A percentile compares a stretch with the other conserved stretches of the same genome.
phyloP scores from a whole-genome alignment of 1,140 invertebrate genomes.

The Agrypnia vestita region DNA sequence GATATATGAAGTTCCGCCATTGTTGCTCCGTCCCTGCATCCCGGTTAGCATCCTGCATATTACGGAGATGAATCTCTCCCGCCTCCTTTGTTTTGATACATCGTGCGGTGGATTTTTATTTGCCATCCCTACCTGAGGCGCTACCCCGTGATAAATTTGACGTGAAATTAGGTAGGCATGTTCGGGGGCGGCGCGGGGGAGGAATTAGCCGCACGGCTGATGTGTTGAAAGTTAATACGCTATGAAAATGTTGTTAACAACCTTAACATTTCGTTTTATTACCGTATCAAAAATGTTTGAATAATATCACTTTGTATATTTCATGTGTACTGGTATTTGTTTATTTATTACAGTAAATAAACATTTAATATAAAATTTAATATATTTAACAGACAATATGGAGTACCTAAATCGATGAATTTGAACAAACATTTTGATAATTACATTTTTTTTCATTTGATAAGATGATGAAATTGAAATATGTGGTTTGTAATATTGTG shows the following conservation, averaged over 20 bases:
- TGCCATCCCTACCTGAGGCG: slow-evolving; percentile 19
- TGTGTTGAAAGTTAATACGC: slow-evolving; percentile 30
- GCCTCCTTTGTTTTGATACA: slow-evolving; percentile 40
- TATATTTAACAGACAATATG: too few species aligned
- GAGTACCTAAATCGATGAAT: too few species aligned
- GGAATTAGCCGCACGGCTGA: slow-evolving; percentile 24
- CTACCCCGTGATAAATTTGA: slow-evolving; percentile 26
- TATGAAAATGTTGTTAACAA: slow-evolving; percentile 28
- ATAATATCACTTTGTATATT: too few species aligned
- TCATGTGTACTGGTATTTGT: too few species aligned
- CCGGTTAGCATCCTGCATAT: slow-evolving; percentile 40
- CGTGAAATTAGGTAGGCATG: slow-evolving; percentile 27
- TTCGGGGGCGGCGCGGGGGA: slow-evolving; percentile 7
- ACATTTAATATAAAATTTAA: too few species aligned
- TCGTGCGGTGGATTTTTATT: slow-evolving; percentile 37
- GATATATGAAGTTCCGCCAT: too few species aligned
- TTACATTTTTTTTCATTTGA: too few species aligned
- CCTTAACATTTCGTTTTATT: slow-evolving; percentile 5
- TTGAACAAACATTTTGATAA: too few species aligned
- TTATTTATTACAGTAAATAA: too few species aligned
- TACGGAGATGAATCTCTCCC: slow-evolving; percentile 38
- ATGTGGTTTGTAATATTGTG: too few species aligned
- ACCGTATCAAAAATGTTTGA: too few species aligned
- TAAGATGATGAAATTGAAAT: too few species aligned
- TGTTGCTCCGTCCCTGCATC: background rate